phyloP scores from a whole-genome alignment of 2,888 invertebrate genomes.

The Gari tellinella region DNA sequence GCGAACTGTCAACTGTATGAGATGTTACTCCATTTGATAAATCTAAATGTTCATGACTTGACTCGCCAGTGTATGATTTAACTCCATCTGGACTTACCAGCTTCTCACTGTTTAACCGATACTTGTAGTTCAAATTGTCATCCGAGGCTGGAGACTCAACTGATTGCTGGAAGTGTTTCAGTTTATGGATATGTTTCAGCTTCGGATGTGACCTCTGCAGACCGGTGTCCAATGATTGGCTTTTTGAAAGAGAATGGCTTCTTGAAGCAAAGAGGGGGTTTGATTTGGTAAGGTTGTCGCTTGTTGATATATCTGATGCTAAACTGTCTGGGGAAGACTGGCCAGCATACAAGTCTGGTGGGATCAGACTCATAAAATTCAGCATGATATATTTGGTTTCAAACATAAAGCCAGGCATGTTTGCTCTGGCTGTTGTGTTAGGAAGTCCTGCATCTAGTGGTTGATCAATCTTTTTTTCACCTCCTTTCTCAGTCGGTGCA shows the following conservation, averaged over 20 bases:
- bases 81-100: not conserved
- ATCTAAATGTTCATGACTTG: no score
- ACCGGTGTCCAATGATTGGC: slow-evolving; percentile 41
- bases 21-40: no score
- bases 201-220: slow-evolving; percentile 17
- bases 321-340: slow-evolving; percentile 47
- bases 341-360: slow-evolving; percentile 40
- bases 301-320: slow-evolving; percentile 7
- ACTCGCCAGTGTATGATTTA: no score
- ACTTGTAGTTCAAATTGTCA: slow-evolving; percentile 58
- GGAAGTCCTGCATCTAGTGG: no score
- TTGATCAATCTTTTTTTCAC: no score
- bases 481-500: no score
- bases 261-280: slow-evolving; percentile 6
- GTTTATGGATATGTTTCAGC: slow-evolving; percentile 21
- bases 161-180: slow-evolving; percentile 16
- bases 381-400: slow-evolving; percentile 74
- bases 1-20: no score
- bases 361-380: slow-evolving; percentile 64
- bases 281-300: slow-evolving; percentile 3
- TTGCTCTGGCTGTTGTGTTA: no score
- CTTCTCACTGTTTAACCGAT: slow-evolving; percentile 12
- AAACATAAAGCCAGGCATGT: slow-evolving; percentile 45
- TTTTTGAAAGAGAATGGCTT: slow-evolving; percentile 34
- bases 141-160: slow-evolving; percentile 54